These are phyloP conservation scores for Danaus melanippus DNA, from an alignment of 1,140 invertebrate species.

Conservation along the genomic window DNA sequence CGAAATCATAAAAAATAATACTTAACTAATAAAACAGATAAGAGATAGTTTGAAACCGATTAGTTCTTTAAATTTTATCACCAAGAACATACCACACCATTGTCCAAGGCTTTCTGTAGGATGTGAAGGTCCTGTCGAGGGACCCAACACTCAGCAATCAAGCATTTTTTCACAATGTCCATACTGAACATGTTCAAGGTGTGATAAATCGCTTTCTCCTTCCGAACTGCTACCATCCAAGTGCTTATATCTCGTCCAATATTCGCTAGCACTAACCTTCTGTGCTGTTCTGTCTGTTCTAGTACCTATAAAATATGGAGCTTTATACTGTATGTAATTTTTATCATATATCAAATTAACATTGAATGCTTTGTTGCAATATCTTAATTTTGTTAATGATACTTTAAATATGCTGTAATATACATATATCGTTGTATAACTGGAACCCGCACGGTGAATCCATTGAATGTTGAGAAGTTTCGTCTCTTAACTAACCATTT, in stretches of 20 bases:
- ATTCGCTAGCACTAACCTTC: conserved; percentile 86
- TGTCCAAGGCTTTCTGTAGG: conserved; percentile 85
- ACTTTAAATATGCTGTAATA: too few relatives aligned
- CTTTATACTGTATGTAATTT: too few relatives aligned
- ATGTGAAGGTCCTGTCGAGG: conserved; percentile 82
- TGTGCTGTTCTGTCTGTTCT: conserved; percentile 93
- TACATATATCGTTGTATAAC: not conserved
- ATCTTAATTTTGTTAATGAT: too few relatives aligned
- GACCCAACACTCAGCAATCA: conserved; percentile 95
- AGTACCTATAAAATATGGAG: conserved; percentile 72
- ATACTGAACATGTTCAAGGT: conserved; percentile 75
- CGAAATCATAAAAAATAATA: too few relatives aligned
- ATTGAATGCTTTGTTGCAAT: too few relatives aligned
- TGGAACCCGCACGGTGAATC: too few relatives aligned
- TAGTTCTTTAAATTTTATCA: too few relatives aligned
- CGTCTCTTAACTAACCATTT: conserved; percentile 77
- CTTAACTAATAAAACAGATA: too few relatives aligned
- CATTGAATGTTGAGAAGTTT: not conserved
- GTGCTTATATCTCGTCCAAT: conserved; percentile 90
- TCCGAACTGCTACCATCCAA: conserved; percentile 92
- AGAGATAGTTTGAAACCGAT: too few relatives aligned
- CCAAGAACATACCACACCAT: conserved; percentile 83
- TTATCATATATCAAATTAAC: too few relatives aligned
- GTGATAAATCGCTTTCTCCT: conserved; percentile 87
- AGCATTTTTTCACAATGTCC: conserved; percentile 88